phyloP scores from a whole-genome alignment of 2,888 invertebrate species.

The Synergus umbraculus region DNA sequence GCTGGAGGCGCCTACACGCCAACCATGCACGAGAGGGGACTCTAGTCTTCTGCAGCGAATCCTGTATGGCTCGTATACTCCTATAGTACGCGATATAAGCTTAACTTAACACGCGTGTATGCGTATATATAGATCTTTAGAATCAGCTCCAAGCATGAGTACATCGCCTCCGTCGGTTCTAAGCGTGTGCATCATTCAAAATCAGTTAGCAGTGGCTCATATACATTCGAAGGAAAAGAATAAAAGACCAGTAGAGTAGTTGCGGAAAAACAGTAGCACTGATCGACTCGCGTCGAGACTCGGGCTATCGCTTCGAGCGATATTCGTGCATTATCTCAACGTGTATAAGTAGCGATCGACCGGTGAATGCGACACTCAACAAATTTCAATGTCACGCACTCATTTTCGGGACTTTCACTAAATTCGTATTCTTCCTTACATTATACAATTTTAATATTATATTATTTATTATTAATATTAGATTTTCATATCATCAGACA shows the following conservation, averaged over 20 bases:
- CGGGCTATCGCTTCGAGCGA: not conserved
- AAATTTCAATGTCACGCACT: not conserved
- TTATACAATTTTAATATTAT: not conserved
- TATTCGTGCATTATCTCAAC: not conserved
- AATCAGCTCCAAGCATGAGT: constrained; percentile 55
- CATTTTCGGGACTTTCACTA: not conserved
- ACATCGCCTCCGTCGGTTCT: constrained; percentile 55
- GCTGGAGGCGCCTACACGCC: constrained; percentile 50
- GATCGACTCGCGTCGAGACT: not conserved
- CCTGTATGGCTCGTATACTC: not conserved
- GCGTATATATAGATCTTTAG: constrained; percentile 47
- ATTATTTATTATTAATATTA: too few species aligned
- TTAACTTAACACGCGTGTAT: not conserved
- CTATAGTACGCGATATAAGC: constrained; percentile 17
- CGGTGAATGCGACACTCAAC: not conserved
- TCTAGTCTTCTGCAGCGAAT: constrained; percentile 23
- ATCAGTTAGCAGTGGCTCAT: not conserved
- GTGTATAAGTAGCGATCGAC: not conserved
- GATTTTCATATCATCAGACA: too few species aligned
- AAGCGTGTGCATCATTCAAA: not conserved
- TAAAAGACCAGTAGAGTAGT: constrained; percentile 40
- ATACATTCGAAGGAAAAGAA: not conserved
- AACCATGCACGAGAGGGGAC: constrained; percentile 19
- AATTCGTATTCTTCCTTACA: not conserved
- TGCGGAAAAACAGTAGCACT: constrained; percentile 39